phyloP scores from a whole-genome alignment of 92 coral and sea anemone genomes.

The Siderastrea siderea region DNA sequence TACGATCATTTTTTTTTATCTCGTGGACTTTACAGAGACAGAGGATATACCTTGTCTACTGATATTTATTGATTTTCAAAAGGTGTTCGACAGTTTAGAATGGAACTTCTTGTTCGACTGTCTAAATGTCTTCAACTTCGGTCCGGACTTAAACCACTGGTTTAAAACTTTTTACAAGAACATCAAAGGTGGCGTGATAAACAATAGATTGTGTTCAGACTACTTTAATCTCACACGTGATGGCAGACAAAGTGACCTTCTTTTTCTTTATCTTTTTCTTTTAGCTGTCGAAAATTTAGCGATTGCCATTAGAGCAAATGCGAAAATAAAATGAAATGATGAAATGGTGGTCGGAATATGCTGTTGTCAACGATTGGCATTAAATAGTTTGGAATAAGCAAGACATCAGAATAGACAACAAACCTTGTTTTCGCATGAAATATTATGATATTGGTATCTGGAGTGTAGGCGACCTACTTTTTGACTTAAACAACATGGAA shows the following conservation, averaged over 20 bases:
- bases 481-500: neutral
- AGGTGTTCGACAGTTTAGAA: conserved; percentile 6
- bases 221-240: conserved; percentile 14
- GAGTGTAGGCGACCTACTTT: neutral
- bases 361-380: neutral
- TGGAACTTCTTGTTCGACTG: neutral
- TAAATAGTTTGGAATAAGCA: neutral
- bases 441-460: neutral
- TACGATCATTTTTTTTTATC: conserved; percentile 15
- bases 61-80: conserved; percentile 25
- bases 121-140: conserved; percentile 11
- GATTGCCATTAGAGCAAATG: neutral
- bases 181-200: conserved; percentile 12
- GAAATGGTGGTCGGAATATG: conserved; percentile 3
- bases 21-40: conserved; percentile 14
- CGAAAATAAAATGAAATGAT: neutral
- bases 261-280: conserved; percentile 12
- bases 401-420: neutral
- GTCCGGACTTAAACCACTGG: conserved; percentile 6
- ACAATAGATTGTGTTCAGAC: conserved; percentile 1
- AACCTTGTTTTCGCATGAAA: neutral
- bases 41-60: conserved; percentile 5
- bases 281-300: conserved; percentile 11
- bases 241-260: conserved; percentile 19
- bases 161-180: conserved; percentile 3